Base-by-base conservation (phyloP, 2,888 invertebrate species). In the Caenorhabditis drosophilae region DNA sequence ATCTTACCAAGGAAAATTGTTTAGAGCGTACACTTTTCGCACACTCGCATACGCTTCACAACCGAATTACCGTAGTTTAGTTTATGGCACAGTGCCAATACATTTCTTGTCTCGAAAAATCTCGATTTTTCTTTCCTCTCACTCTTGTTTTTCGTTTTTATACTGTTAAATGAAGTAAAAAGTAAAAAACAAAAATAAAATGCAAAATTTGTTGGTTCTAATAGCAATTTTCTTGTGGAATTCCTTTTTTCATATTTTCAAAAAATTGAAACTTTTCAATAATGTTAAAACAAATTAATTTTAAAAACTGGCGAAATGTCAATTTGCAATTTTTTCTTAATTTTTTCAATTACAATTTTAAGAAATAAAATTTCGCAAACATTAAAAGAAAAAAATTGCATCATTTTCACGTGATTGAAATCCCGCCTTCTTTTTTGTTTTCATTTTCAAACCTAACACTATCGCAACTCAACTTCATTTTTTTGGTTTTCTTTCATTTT, bases 31-130 rank as follows among this genome's bases (percentile, higher is more conserved):
- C 61, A 47, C 54, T 51, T 44, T 35, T 35, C 58, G 45, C 52
- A 63, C 63, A 58, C 63, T 53, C 42, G 54, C 38, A 62, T 54
- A 63, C 63, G 63, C 63, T 63, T 27, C 63, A n/a, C 35, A 54
- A 46, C n/a, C 25, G n/a, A 49, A 45, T 36, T 58, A 63, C 63
- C 63, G 63, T 63, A 63, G 50, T 49, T 22, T 1, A 23, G 45
- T 18, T 35, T 23, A 7, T 51, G 56, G 47, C 49, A 4, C 22
- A 6, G 20, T 40, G 53, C 62, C 55, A 62, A 55, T 44, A 25
- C 38, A 12, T 63, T 58, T 58, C 57, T 63, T 58, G 54, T 53
- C 58, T 36, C 53, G 18, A 46, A 18, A 44, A 23, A 23, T 27
- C 20, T 11, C 27, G 23, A 11, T 15, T 18, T 50, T 16, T 27